Evolutionary conservation across 2,113 vertebrate genomes (phyloP), one percentile per base, ranked within the genome.

Genomic region (Castor canadensis): DNA sequence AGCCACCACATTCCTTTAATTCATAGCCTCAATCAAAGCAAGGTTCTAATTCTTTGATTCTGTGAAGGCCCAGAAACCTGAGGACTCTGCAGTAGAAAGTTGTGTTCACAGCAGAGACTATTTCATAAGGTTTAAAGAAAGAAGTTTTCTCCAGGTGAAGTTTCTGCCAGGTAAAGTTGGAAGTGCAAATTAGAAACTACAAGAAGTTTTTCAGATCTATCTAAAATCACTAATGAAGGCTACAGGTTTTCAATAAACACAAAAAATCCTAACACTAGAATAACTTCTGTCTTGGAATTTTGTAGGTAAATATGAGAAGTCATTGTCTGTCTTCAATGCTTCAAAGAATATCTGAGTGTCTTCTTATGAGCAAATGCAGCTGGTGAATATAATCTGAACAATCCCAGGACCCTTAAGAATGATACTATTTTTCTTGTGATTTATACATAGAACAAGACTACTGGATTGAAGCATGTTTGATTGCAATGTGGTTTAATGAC

Each of bases 381-480:
- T n/a, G 4, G 24, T 56, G n/a, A 86, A 47, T 71, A 24, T 28
- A 54, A 71, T 40, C 17, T 69, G 12, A 26, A 54, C 28, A 38
- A 28, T 69, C 22, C 4, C 1, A 38, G 6, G 8, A 4, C 15
- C 49, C 5, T 71, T 54, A 54, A 40, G n/a, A 9, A 71, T 86
- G n/a, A 11, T 69, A 38, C 9, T 52, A 54, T 40, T 54, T 19
- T 26, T 49, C n/a, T n/a, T 22, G 3, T 85, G 7, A 8, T 86
- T 86, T 56, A 56, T 6, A 86, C 71, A 40, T 71, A 40, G 15
- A 71, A 71, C 13, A 52, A 15, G 52, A 49, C 19, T 28, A 20
- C 6, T 26, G 0, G 2, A 69, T 38, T 6, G 13, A 2, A 28
- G 4, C 6, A 49, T 4, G 17, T 38, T 38, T 69, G 3, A 52